phyloP scores from a whole-genome alignment of 2,888 invertebrate species.

The Diarsia brunnea region DNA sequence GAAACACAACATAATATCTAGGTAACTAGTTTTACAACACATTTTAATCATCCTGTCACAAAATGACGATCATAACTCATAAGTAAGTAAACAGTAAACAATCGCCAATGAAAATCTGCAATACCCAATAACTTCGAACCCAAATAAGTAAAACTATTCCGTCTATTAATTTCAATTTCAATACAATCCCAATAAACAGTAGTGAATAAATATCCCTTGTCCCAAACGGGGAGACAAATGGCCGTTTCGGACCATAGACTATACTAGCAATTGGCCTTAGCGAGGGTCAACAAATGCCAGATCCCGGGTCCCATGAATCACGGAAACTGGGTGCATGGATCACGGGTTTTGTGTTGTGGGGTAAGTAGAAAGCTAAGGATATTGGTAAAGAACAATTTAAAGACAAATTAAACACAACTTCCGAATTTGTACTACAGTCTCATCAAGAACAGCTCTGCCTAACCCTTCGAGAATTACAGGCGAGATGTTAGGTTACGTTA shows the following conservation, averaged over 20 bases:
- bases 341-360: conserved; percentile 24
- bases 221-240: conserved; percentile 64
- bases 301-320: conserved; percentile 53
- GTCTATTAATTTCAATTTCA: conserved; percentile 67
- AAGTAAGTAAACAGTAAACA: conserved; percentile 16
- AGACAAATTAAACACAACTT: neutral
- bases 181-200: conserved; percentile 56
- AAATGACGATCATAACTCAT: neutral
- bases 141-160: conserved; percentile 35
- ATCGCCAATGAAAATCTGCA: neutral
- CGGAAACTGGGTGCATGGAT: conserved; percentile 29
- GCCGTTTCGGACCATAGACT: conserved; percentile 60
- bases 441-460: too few species aligned
- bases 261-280: conserved; percentile 59
- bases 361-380: neutral
- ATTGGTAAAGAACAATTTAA: neutral
- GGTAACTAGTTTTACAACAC: neutral
- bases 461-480: neutral
- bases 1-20: neutral
- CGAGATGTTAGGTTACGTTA: neutral
- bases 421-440: neutral
- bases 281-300: conserved; percentile 60
- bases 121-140: conserved; percentile 9
- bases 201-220: conserved; percentile 61
- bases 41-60: neutral